Conservation (phyloP, 2,797 vertebrate species). For the Neosalanx taihuensis region DNA sequence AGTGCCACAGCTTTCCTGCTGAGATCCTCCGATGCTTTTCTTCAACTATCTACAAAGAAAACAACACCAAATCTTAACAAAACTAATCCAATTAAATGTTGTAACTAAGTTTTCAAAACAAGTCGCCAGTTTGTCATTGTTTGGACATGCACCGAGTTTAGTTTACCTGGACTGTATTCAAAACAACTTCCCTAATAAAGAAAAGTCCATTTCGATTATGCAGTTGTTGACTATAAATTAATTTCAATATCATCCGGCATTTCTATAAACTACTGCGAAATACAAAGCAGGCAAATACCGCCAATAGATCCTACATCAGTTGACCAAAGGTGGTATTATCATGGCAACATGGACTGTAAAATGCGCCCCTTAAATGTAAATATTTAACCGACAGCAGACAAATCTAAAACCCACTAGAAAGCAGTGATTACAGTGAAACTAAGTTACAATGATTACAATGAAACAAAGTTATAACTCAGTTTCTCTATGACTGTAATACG, state of each 20-base stretch:
- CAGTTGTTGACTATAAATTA: no score
- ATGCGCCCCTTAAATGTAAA: background rate
- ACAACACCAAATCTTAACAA: slow-evolving; percentile 14
- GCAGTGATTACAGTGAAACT: background rate
- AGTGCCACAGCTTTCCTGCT: slow-evolving; percentile 54
- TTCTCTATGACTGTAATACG: background rate
- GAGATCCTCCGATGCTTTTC: slow-evolving; percentile 49
- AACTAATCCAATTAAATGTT: background rate
- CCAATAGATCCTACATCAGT: background rate
- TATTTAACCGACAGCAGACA: background rate
- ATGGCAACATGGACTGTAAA: background rate
- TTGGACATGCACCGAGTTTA: background rate
- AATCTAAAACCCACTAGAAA: no score
- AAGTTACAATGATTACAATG: background rate
- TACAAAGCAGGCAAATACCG: background rate
- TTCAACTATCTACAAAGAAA: slow-evolving; percentile 52
- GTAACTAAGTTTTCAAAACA: background rate
- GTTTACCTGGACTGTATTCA: background rate
- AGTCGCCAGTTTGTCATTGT: background rate
- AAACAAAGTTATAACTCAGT: slow-evolving; percentile 2
- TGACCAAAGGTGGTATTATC: background rate
- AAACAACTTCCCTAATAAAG: background rate
- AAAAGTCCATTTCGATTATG: background rate
- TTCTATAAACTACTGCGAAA: no score
- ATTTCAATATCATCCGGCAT: no score